Evolutionary conservation across 2,113 vertebrate genomes (phyloP), one percentile per base, ranked within the genome.

Genomic region (Nymphicus hollandicus): DNA sequence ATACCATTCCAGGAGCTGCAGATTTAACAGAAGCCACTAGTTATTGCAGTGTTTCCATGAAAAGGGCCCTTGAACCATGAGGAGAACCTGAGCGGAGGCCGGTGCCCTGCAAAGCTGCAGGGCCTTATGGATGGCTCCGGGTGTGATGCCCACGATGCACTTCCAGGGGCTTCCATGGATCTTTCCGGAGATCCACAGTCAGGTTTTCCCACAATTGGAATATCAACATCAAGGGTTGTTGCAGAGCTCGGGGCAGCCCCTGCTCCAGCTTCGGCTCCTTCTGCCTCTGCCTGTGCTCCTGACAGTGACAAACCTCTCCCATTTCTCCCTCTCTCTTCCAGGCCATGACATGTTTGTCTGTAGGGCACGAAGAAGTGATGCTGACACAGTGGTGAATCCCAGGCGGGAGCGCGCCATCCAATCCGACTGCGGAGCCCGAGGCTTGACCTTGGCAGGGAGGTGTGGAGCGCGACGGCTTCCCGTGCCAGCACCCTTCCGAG

Each of bases 381-480:
- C 79, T 79, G 78, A 69, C 66, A 50, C 31, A 13, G 61, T 18
- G 66, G 60, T 2, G 72, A 43, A 20, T 23, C 37, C 41, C 65
- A 70, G n/a, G 8, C 4, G 49, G 81, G 63, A 81, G 29, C 6
- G 1, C 5, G 18, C 43, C 10, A 9, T 37, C 27, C 31, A 7
- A 7, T 4, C 23, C 7, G 41, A 37, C 47, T 15, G 71, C 33
- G 0, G 9, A 46, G 43, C 83, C 83, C 49, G 5, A 1, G 83
- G 35, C 65, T 17, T 31, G 66, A 24, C 66, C 83, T 74, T 33
- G 72, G 44, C 55, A 25, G 37, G 79, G 82, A 49, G 49, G 24
- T 9, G 55, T 6, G 1, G 17, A 29, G 25, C 1, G 1, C n/a
- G 4, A 46, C 0, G n/a, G 23, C 28, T 80, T 16, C 37, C 55